phyloP scores from a whole-genome alignment of 2,888 invertebrate species.

The Machimus atricapillus region DNA sequence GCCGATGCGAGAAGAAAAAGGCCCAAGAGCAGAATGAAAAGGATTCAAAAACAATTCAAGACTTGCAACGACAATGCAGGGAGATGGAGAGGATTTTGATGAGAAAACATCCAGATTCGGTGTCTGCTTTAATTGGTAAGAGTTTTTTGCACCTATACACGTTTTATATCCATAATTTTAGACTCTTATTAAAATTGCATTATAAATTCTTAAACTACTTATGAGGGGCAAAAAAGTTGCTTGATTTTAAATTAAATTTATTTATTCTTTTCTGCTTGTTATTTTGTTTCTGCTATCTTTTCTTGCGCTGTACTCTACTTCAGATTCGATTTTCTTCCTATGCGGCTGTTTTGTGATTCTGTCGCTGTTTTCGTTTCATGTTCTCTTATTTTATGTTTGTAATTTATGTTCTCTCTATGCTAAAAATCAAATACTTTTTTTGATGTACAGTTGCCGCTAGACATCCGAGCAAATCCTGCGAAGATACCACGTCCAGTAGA shows the following conservation, averaged over 20 bases:
- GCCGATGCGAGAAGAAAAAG: conserved; percentile 65
- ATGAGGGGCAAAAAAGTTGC: too few species aligned
- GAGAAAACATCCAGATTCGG: conserved; percentile 83
- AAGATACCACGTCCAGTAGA: conserved; percentile 60
- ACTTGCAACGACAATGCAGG: conserved; percentile 79
- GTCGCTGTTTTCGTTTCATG: not conserved
- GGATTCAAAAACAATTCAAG: conserved; percentile 73
- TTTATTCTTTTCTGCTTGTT: not conserved
- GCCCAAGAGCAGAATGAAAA: conserved; percentile 68
- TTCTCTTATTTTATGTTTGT: not conserved
- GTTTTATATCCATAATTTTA: too few species aligned
- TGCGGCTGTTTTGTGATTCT: not conserved
- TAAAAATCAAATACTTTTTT: not conserved
- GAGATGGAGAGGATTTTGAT: conserved; percentile 83
- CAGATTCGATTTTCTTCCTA: too few species aligned
- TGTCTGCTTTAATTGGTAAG: conserved; percentile 76
- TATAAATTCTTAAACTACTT: too few species aligned
- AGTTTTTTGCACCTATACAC: not conserved
- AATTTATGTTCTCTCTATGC: not conserved
- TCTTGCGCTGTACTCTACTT: too few species aligned
- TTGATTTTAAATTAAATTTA: too few species aligned
- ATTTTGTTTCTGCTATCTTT: not conserved
- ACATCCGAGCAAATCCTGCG: conserved; percentile 62
- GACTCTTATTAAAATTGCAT: too few species aligned
- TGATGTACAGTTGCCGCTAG: conserved; percentile 67